phyloP scores from a whole-genome alignment of 2,797 vertebrate species.

The Balearica regulorum region DNA sequence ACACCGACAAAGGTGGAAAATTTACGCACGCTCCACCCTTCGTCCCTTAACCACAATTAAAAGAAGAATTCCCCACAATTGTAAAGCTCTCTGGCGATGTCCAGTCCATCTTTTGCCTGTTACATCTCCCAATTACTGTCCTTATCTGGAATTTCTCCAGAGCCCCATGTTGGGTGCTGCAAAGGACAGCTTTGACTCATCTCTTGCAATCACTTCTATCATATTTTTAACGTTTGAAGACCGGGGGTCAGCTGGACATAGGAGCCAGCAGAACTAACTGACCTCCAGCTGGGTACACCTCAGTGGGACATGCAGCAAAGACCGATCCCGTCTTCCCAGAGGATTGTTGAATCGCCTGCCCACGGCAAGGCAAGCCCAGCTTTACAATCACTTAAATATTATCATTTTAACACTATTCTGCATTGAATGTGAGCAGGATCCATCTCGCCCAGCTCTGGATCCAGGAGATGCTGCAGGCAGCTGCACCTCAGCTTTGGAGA shows the following conservation, averaged over 20 bases:
- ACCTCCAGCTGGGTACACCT: not conserved
- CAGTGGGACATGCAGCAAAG: not conserved
- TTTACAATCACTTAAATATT: not conserved
- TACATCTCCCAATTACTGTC: not conserved
- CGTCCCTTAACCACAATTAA: not conserved
- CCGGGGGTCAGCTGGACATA: not conserved
- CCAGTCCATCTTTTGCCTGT: not conserved
- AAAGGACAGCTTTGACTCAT: not conserved
- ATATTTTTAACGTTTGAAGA: not conserved
- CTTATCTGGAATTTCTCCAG: not conserved
- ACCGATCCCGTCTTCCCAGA: not conserved
- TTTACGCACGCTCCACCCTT: not conserved
- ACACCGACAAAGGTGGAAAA: not conserved
- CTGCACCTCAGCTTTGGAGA: not conserved
- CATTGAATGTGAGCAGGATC: not conserved
- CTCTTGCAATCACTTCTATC: not conserved
- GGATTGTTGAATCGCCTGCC: not conserved
- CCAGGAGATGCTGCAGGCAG: not conserved
- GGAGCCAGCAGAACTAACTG: not conserved
- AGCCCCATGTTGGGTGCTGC: accelerated
- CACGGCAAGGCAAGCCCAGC: not conserved
- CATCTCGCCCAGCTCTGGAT: not conserved
- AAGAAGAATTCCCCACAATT: not conserved
- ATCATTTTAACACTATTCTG: not conserved
- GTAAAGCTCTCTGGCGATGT: not conserved